Evolutionary conservation across 2,797 vertebrate species (phyloP).

Genomic region (Syngnathus rostellatus): DNA sequence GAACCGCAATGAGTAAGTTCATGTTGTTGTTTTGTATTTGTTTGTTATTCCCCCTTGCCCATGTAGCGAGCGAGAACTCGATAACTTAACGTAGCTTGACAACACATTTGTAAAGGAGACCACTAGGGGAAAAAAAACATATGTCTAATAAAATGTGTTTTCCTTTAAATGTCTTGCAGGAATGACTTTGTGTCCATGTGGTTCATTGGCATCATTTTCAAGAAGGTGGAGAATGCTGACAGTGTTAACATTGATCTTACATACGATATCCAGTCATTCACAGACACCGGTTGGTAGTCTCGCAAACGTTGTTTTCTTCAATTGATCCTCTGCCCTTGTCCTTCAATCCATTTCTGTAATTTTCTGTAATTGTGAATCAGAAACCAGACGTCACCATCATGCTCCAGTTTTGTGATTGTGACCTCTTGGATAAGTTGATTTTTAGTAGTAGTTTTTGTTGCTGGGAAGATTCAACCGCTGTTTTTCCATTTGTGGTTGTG

Average conservation of each 20-base stretch:
- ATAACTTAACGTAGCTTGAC: background rate
- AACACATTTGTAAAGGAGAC: background rate
- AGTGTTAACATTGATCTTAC: constrained; percentile 92
- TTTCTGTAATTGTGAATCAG: background rate
- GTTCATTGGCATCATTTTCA: constrained; percentile 96
- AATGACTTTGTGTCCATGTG: constrained; percentile 87
- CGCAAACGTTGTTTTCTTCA: background rate
- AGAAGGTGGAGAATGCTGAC: constrained; percentile 89
- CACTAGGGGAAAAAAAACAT: no score
- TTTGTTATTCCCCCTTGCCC: background rate
- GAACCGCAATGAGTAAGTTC: constrained; percentile 78
- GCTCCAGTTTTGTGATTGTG: no score
- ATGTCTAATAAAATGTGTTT: background rate
- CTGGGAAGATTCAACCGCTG: no score
- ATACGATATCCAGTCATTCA: constrained; percentile 93
- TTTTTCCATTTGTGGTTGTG: no score
- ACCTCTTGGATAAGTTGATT: no score
- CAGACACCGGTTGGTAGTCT: constrained; percentile 81
- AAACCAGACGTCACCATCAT: background rate
- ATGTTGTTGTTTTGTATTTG: background rate
- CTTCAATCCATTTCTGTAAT: background rate
- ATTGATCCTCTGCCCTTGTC: background rate
- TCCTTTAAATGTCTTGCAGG: constrained; percentile 53
- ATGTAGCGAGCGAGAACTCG: background rate
- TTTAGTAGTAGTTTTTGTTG: background rate